Evolutionary conservation across 2,888 invertebrate genomes (phyloP), one percentile per base, ranked within the genome.

Genomic region (Agapetus fuscipes): DNA sequence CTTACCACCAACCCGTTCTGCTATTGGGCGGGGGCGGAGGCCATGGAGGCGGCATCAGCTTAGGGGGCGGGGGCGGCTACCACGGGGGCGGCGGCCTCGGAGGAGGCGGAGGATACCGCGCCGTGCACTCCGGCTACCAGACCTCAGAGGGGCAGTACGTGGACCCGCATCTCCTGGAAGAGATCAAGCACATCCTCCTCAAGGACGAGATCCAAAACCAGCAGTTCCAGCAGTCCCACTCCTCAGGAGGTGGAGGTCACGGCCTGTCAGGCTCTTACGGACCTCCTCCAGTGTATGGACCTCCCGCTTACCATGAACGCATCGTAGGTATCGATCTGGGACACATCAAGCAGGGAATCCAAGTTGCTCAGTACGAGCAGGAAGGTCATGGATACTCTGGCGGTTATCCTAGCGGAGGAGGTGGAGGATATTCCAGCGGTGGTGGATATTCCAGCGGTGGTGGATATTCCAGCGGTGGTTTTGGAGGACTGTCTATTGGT

Each of bases 311-410:
- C 34, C 52, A 48, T 33, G 69, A 74, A 33, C 75, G 79, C 49
- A 81, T 88, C 46, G 85, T 86, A 42, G 88, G 87, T 43, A 80
- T 88, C 54, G 85, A 87, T 61, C 74, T 88, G 43, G 88, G 85
- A 55, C 84, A 84, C 47, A 78, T 87, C 54, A 83, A 85, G 56
- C 87, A 87, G 55, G 87, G 84, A 48, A 81, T 88, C 61, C 87
- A 88, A 60, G 87, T 88, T 24, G 88, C 88, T 17, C 87, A 88
- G 58, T 87, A 83, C 72, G 78, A 83, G 56, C 84, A 85, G 60
- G 73, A 78, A 48, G 74, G 72, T 43, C 73, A 72, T 43, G 53
- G 67, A 50, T 61, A 64, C 30, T 54, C 54, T 45, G 59, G 56
- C 37, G 59, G 60, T 41, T 50, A 36, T 31, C 48, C 49, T 51